Conservation (phyloP, 1,140 invertebrate genomes). For the Acromyrmex heyeri region DNA sequence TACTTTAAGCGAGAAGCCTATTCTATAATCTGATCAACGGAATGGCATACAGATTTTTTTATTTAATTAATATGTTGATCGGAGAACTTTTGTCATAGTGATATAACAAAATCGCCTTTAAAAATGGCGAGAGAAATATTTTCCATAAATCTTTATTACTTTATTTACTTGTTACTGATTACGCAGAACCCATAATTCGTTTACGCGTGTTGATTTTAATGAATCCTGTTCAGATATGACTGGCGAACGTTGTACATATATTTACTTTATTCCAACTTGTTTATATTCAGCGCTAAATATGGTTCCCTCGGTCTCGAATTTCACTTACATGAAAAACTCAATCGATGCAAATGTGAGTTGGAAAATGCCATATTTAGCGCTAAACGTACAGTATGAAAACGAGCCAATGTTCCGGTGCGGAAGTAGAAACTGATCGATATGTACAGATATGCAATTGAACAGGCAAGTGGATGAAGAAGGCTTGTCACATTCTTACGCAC, state of each 20-base stretch:
- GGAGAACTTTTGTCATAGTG: conserved; percentile 1
- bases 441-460: conserved; percentile 52
- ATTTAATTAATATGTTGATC: conserved; percentile 26
- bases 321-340: background rate
- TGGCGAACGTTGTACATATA: conserved; percentile 37
- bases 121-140: conserved; percentile 14
- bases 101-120: conserved; percentile 6
- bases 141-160: conserved; percentile 35
- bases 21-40: conserved; percentile 21
- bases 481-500: conserved; percentile 55
- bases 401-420: conserved; percentile 32
- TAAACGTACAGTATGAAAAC: conserved; percentile 20
- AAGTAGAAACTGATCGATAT: conserved; percentile 44
- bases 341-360: background rate
- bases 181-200: conserved; percentile 15
- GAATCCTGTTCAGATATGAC: conserved; percentile 18
- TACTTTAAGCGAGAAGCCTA: background rate
- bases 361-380: conserved; percentile 16
- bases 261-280: conserved; percentile 20
- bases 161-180: conserved; percentile 40
- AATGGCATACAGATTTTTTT: background rate
- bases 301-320: background rate
- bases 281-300: conserved; percentile 28
- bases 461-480: conserved; percentile 59
- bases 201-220: conserved; percentile 30